Conservation (phyloP, 2,888 invertebrate species). For the Erebia aethiops region DNA sequence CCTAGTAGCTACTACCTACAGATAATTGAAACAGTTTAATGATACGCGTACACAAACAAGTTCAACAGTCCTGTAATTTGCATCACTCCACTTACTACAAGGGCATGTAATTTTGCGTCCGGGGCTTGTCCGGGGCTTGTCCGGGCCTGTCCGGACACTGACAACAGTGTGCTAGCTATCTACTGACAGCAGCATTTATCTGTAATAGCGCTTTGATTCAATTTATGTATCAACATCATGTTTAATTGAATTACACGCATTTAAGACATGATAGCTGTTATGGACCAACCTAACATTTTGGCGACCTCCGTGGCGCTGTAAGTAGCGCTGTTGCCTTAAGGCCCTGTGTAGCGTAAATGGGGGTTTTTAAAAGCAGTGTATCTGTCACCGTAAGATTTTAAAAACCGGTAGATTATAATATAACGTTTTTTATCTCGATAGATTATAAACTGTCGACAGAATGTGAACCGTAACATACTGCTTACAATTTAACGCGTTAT, state of each 20-base stretch:
- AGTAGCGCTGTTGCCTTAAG: too few relatives aligned
- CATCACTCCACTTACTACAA: slow-evolving; percentile 11
- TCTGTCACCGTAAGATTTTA: too few relatives aligned
- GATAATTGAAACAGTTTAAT: not conserved
- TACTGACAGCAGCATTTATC: slow-evolving; percentile 27
- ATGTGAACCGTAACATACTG: too few relatives aligned
- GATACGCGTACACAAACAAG: not conserved
- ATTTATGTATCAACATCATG: slow-evolving; percentile 16
- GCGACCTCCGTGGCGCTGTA: too few relatives aligned
- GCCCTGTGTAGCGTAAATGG: too few relatives aligned
- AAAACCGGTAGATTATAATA: too few relatives aligned
- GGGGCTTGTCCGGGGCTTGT: slow-evolving; percentile 17
- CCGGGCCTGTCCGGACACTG: slow-evolving; percentile 20
- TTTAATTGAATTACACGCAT: slow-evolving; percentile 10
- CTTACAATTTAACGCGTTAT: too few relatives aligned
- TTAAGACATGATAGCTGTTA: not conserved
- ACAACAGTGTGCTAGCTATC: slow-evolving; percentile 29
- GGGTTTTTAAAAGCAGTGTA: too few relatives aligned
- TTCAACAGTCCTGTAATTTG: slow-evolving; percentile 3
- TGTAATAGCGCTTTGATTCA: slow-evolving; percentile 22
- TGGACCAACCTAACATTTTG: too few relatives aligned
- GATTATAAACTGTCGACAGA: too few relatives aligned
- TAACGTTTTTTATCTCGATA: too few relatives aligned
- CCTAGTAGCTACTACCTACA: too few relatives aligned
- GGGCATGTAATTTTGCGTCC: slow-evolving; percentile 18